phyloP scores from a whole-genome alignment of 2,888 invertebrate species.

The Philhelius pedissequus region DNA sequence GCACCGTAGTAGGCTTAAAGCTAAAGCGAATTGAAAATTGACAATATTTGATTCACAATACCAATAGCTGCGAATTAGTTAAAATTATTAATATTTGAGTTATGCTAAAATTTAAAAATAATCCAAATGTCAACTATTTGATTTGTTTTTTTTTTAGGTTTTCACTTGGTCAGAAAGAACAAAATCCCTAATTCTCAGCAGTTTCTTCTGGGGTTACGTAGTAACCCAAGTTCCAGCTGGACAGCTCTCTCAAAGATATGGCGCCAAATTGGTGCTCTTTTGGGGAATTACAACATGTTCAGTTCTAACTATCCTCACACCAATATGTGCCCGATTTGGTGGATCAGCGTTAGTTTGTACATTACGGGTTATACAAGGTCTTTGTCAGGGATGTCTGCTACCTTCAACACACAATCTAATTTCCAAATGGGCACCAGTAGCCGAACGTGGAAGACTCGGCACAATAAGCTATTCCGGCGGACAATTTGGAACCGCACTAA shows the following conservation, averaged over 20 bases:
- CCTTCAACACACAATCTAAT: constrained; percentile 84
- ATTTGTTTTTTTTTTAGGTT: background rate
- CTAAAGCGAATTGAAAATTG: no score
- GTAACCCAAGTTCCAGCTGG: constrained; percentile 83
- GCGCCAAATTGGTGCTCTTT: constrained; percentile 82
- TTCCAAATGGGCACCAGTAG: constrained; percentile 84
- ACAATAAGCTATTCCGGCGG: constrained; percentile 82
- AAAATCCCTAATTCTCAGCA: constrained; percentile 83
- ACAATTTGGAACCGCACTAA: constrained; percentile 84
- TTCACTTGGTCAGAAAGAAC: constrained; percentile 75
- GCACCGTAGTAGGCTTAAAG: no score
- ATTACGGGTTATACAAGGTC: constrained; percentile 83
- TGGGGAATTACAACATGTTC: constrained; percentile 81
- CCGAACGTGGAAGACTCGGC: constrained; percentile 82
- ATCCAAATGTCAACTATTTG: no score
- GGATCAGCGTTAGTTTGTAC: constrained; percentile 82
- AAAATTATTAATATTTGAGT: no score
- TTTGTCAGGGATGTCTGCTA: constrained; percentile 84
- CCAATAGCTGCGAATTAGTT: no score
- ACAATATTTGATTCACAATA: no score
- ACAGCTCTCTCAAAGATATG: constrained; percentile 85
- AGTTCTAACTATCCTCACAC: constrained; percentile 83
- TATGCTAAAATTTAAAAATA: no score
- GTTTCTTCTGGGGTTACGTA: constrained; percentile 90
- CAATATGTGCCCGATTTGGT: constrained; percentile 83